Conservation (phyloP, 2,797 vertebrate species). For the Melopsittacus undulatus region DNA sequence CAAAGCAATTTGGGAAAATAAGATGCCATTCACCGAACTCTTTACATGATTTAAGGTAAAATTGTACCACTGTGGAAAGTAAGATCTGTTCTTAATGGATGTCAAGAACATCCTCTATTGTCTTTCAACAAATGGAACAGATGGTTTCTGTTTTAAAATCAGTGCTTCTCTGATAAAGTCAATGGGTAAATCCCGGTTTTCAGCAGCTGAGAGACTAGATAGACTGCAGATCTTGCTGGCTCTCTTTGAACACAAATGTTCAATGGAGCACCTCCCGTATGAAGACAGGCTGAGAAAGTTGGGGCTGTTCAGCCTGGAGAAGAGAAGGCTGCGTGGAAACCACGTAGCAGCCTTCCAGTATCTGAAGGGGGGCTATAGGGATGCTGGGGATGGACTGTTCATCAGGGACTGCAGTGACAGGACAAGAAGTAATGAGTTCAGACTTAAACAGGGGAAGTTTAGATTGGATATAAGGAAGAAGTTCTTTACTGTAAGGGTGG, state of each 20-base stretch:
- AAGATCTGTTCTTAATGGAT: background rate
- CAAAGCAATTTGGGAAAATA: background rate
- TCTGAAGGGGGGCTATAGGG: too few relatives aligned
- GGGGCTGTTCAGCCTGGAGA: background rate
- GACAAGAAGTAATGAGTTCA: too few relatives aligned
- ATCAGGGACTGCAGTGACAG: too few relatives aligned
- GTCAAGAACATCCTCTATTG: background rate
- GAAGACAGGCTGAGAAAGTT: background rate
- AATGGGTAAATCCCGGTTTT: background rate
- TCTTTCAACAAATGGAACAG: background rate
- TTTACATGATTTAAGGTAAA: constrained; percentile 15
- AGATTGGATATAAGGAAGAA: too few relatives aligned
- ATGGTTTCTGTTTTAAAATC: background rate
- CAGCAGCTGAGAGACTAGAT: background rate
- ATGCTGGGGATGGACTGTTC: too few relatives aligned
- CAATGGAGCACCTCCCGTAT: background rate
- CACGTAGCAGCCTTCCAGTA: background rate
- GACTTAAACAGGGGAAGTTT: too few relatives aligned
- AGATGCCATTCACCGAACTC: background rate
- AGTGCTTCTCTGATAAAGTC: background rate
- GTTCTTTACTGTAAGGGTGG: too few relatives aligned
- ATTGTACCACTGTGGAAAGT: background rate
- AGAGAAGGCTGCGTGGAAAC: background rate
- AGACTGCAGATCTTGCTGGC: background rate
- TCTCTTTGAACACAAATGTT: background rate